phyloP scores from a whole-genome alignment of 2,888 invertebrate genomes.

The Myathropa florea region DNA sequence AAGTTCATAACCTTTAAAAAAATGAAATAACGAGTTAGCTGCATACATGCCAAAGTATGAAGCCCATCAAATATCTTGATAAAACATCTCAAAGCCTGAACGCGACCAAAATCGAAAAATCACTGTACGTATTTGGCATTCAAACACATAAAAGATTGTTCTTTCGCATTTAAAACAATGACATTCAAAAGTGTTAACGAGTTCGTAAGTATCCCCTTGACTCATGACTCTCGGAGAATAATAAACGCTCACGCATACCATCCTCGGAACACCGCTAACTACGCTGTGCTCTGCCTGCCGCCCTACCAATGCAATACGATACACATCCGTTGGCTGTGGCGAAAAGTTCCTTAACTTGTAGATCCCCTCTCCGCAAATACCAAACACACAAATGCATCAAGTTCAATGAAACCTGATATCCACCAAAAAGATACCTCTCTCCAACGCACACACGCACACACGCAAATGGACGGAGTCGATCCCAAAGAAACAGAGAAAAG shows the following conservation, averaged over 20 bases:
- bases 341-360: neutral
- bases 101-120: neutral
- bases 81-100: neutral
- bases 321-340: neutral
- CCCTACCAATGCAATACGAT: neutral
- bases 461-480: neutral
- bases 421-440: constrained; percentile 9
- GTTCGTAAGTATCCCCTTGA: neutral
- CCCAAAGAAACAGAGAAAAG: neutral
- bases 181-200: neutral
- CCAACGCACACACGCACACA: constrained; percentile 9
- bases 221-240: neutral
- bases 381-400: constrained; percentile 26
- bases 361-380: neutral
- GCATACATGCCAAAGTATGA: neutral
- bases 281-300: neutral
- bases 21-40: too few species aligned
- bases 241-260: neutral
- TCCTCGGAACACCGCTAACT: neutral
- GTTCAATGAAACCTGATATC: constrained; percentile 51
- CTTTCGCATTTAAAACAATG: neutral
- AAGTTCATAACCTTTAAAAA: too few species aligned
- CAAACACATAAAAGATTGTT: neutral
- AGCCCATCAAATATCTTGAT: too few species aligned
- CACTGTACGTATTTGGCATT: neutral